These are phyloP conservation scores for Rotaria socialis DNA, from an alignment of 2,888 invertebrate species.

Conservation along the genomic window DNA sequence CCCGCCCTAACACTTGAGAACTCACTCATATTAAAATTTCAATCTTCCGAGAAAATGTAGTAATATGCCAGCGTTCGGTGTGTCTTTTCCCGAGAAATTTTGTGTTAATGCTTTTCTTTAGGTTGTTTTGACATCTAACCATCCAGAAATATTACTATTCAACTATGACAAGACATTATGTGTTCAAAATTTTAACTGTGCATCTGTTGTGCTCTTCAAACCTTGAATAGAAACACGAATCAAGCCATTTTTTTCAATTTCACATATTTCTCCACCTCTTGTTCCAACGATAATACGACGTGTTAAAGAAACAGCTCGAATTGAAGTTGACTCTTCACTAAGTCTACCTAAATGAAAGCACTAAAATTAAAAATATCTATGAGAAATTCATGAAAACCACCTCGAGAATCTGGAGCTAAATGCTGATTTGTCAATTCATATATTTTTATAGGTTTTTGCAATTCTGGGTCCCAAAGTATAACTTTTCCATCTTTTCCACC, in stretches of 20 bases:
- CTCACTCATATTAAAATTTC: too few species aligned
- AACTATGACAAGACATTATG: too few species aligned
- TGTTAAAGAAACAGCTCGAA: conserved; percentile 57
- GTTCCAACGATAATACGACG: conserved; percentile 60
- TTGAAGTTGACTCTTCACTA: conserved; percentile 53
- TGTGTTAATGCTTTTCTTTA: too few species aligned
- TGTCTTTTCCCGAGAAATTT: too few species aligned
- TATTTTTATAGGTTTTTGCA: conserved; percentile 57
- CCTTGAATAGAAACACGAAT: conserved; percentile 57
- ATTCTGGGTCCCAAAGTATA: conserved; percentile 59
- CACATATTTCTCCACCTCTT: conserved; percentile 59
- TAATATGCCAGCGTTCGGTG: too few species aligned
- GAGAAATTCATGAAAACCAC: conserved; percentile 7
- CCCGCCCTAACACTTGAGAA: too few species aligned
- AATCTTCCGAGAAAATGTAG: too few species aligned
- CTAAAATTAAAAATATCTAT: background rate
- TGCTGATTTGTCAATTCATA: conserved; percentile 56
- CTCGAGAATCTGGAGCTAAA: conserved; percentile 50
- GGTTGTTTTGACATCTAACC: too few species aligned
- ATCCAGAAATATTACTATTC: too few species aligned
- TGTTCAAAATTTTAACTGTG: too few species aligned
- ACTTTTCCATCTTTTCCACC: conserved; percentile 61
- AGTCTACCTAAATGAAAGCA: conserved; percentile 51
- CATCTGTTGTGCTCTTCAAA: background rate
- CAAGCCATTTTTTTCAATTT: conserved; percentile 57